Evolutionary conservation across 2,113 vertebrate genomes (phyloP).

Genomic region (Channa maculata): DNA sequence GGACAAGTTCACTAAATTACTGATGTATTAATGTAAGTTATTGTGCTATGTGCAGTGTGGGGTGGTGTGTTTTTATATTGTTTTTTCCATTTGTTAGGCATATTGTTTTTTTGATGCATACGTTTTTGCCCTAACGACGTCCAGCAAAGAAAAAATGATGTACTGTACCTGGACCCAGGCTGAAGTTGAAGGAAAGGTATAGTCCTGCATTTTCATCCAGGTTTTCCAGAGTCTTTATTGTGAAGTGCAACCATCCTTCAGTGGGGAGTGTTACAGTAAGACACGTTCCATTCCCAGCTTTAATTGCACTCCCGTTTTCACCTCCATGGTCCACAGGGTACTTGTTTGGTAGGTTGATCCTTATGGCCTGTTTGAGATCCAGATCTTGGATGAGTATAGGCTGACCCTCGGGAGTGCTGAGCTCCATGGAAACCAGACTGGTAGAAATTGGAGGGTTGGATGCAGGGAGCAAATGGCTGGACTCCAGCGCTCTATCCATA

Average conservation of each 20-base stretch:
- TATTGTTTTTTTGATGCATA: too few species aligned
- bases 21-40: too few species aligned
- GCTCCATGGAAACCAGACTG: conserved; percentile 82
- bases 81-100: too few species aligned
- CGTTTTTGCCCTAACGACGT: too few species aligned
- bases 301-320: background rate
- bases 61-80: too few species aligned
- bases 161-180: conserved; percentile 73
- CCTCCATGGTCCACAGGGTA: background rate
- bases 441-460: conserved; percentile 81
- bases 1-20: too few species aligned
- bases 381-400: conserved; percentile 75
- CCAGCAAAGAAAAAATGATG: background rate
- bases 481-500: conserved; percentile 50
- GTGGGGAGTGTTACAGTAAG: conserved; percentile 51
- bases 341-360: conserved; percentile 72
- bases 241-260: conserved; percentile 72
- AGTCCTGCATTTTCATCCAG: conserved; percentile 77
- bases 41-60: too few species aligned
- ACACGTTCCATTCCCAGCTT: conserved; percentile 33
- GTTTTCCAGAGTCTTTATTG: conserved; percentile 65
- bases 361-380: conserved; percentile 74
- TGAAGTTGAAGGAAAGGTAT: conserved; percentile 80
- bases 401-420: conserved; percentile 78
- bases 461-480: conserved; percentile 62